Evolutionary conservation across 2,888 invertebrate species (phyloP).

Genomic region (Orgyia antiqua): DNA sequence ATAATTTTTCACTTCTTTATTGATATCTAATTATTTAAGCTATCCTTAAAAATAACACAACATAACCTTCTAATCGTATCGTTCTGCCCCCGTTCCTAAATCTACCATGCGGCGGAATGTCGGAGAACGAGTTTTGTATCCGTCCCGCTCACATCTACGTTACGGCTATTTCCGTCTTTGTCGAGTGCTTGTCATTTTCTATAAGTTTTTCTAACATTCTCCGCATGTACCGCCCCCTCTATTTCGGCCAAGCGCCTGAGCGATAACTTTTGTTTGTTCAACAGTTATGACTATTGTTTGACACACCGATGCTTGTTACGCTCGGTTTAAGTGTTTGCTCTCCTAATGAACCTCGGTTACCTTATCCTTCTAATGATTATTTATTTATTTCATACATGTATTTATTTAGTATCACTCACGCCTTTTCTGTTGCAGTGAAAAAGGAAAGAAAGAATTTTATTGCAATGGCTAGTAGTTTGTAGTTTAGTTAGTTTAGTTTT

Average conservation of each 20-base stretch:
- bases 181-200: constrained; percentile 53
- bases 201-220: constrained; percentile 78
- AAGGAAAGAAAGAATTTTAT: too few relatives aligned
- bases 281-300: constrained; percentile 70
- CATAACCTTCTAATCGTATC: constrained; percentile 74
- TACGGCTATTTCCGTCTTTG: constrained; percentile 57
- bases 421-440: too few relatives aligned
- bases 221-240: constrained; percentile 61
- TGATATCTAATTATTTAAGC: constrained; percentile 48
- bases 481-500: too few relatives aligned
- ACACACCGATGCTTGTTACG: constrained; percentile 69
- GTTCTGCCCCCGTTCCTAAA: constrained; percentile 77
- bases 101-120: constrained; percentile 76
- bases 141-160: constrained; percentile 63
- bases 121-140: constrained; percentile 73
- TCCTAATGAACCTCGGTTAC: constrained; percentile 61
- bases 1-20: constrained; percentile 48
- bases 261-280: constrained; percentile 71
- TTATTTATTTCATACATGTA: constrained; percentile 29
- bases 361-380: constrained; percentile 43
- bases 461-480: too few relatives aligned
- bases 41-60: constrained; percentile 69
- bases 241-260: constrained; percentile 66
- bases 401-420: constrained; percentile 16
- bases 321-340: constrained; percentile 61